Percentiles rank a stretch among this genome's conserved stretches.
phyloP scores from a whole-genome alignment of 1,140 invertebrate species.

The Akabosia matsudoensis region DNA sequence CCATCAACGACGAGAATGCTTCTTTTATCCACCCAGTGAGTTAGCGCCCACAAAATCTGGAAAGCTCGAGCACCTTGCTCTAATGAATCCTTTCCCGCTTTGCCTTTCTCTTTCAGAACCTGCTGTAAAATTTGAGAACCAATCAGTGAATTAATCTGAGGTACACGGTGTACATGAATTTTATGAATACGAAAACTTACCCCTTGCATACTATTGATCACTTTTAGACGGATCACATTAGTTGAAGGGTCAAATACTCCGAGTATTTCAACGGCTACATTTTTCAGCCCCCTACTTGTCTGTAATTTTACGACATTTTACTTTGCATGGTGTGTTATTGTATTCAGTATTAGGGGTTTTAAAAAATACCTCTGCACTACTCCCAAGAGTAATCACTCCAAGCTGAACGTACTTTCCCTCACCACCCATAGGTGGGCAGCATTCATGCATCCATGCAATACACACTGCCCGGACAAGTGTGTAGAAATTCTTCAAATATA shows the following conservation, averaged over 20 bases:
- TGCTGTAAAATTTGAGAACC: background rate
- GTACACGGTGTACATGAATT: background rate
- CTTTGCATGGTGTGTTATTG: background rate
- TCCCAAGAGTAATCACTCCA: constrained; percentile 83
- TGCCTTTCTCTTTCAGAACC: background rate
- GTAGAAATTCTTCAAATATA: constrained; percentile 72
- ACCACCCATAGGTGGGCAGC: constrained; percentile 67
- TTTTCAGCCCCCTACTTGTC: constrained; percentile 18
- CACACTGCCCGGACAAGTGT: constrained; percentile 73
- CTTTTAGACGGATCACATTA: constrained; percentile 71
- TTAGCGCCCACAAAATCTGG: constrained; percentile 69
- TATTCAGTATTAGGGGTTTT: background rate
- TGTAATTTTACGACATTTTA: background rate
- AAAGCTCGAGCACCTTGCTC: constrained; percentile 29
- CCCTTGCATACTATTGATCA: constrained; percentile 67
- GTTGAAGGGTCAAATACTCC: constrained; percentile 72
- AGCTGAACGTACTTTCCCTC: constrained; percentile 65
- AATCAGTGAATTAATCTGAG: background rate
- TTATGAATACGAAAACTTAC: constrained; percentile 24
- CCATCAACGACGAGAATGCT: constrained; percentile 75
- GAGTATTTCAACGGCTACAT: constrained; percentile 80
- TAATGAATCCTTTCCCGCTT: background rate
- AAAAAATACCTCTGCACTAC: constrained; percentile 59
- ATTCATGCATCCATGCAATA: constrained; percentile 71
- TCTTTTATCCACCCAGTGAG: constrained; percentile 69